Base-by-base conservation (phyloP, 2,797 vertebrate species). In the Rhinoraja longicauda region DNA sequence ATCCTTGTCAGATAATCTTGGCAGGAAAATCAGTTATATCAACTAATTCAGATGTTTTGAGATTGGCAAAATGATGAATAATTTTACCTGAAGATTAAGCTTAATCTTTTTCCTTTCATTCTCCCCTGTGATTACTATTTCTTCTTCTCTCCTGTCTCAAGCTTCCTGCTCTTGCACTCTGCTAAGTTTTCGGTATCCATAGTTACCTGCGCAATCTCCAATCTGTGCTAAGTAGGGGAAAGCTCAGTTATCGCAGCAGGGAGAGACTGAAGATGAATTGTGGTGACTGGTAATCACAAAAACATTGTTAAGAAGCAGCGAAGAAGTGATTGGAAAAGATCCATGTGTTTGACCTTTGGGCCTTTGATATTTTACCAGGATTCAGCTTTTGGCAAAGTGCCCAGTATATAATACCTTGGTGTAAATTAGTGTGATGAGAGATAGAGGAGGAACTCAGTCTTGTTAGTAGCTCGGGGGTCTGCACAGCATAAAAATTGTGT, bases 301-400 rank as follows among this genome's bases (percentile, higher is more conserved):
- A 67, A 64, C n/a, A 21, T 88, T 21, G 84, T 88, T 64, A n/a
- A 19, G 84, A 36, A 88, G 84, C 59, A 88, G 84, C 59, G 17
- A 7, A n/a, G 32, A 88, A 36, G n/a, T 67, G 84, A 88, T 88
- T 88, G 62, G 84, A 36, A 88, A 88, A 32, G 62, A 88, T 88
- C 15, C 84, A 88, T 36, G 59, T 67, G 59, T 36, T 88, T 88
- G 84, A 88, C 59, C 84, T n/a, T 32, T 67, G 1, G 59, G 62
- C 59, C 59, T 88, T 64, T 88, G 84, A 64, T 67, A 32, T 36
- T 88, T 64, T 88, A 67, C 84, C 59, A 88, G 84, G 59, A 88
- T 88, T 88, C 59, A 88, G 32, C 64, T 64, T 6, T 19, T 88
- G 84, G 84, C 84, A 59, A 88, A 88, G 64, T 67, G 84, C 62